phyloP scores from a whole-genome alignment of 35 echinoderm and acorn worm species.

The Ophioderma brevispina region DNA sequence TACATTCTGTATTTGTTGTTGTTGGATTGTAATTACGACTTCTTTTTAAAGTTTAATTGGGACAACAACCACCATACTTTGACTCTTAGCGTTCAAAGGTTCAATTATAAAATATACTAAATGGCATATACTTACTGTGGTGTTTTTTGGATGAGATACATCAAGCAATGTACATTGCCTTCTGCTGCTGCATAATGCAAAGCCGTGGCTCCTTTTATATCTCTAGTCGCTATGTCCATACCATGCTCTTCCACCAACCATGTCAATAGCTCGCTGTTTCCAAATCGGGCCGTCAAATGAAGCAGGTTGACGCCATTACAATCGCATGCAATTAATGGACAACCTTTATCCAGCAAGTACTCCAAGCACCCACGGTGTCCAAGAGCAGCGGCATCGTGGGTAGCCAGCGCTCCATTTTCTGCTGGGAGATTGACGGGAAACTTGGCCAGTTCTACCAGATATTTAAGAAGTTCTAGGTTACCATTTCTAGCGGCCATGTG shows the following conservation, averaged over 20 bases:
- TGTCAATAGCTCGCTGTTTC: constrained; percentile 1
- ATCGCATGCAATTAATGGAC: constrained; percentile 17
- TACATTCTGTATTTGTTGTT: no score
- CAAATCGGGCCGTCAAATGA: constrained; percentile 43
- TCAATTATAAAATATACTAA: no score
- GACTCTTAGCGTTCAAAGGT: no score
- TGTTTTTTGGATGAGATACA: constrained; percentile 15
- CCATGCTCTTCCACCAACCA: constrained; percentile 35
- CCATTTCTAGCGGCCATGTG: constrained; percentile 37
- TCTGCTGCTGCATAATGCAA: constrained; percentile 45
- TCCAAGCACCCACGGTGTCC: constrained; percentile 29
- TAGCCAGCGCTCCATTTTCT: constrained; percentile 29
- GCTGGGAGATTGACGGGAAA: constrained; percentile 7
- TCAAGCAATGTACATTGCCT: constrained; percentile 10
- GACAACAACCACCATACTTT: no score
- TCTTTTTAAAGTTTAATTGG: no score
- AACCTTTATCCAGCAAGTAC: constrained; percentile 31
- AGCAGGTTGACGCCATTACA: constrained; percentile 25
- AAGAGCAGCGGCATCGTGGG: constrained; percentile 38
- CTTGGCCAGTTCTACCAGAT: constrained; percentile 4
- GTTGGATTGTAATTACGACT: no score
- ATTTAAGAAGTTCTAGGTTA: constrained; percentile 34
- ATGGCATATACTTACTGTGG: constrained; percentile 30
- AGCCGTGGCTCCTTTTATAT: constrained; percentile 15
- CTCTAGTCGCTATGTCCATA: constrained; percentile 11